phyloP scores from a whole-genome alignment of 2,888 invertebrate genomes.

The Entomobrya multifasciata region DNA sequence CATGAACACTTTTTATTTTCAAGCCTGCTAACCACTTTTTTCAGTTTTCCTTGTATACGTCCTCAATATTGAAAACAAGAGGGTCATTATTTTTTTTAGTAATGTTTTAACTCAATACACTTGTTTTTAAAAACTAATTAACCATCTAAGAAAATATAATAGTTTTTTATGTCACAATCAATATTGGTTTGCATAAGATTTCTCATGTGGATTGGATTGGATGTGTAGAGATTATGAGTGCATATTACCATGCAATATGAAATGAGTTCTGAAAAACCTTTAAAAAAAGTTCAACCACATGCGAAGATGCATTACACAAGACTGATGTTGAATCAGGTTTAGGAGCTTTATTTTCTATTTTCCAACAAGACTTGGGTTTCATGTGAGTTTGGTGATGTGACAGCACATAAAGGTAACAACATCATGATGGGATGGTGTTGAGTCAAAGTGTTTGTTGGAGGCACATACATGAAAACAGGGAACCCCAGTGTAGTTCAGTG shows the following conservation, averaged over 20 bases:
- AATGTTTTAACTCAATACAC: no score
- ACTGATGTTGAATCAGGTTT: conserved; percentile 64
- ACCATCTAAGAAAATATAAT: no score
- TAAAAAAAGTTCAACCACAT: conserved; percentile 52
- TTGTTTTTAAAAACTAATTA: no score
- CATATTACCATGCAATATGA: not conserved
- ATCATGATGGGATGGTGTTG: not conserved
- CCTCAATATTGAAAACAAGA: not conserved
- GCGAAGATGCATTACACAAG: conserved; percentile 49
- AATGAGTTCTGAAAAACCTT: not conserved
- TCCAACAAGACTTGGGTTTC: no score
- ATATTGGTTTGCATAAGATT: not conserved
- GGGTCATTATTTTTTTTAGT: no score
- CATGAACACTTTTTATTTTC: not conserved
- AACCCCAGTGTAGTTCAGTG: not conserved
- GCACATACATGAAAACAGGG: conserved; percentile 16
- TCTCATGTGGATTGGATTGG: not conserved
- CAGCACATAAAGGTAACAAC: conserved; percentile 8
- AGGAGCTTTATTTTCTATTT: conserved; percentile 55
- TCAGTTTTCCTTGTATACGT: conserved; percentile 1
- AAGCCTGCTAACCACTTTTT: conserved; percentile 42
- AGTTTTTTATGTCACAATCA: no score
- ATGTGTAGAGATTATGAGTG: no score
- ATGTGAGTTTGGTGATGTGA: no score
- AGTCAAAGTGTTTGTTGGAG: no score